Evolutionary conservation across 2,797 vertebrate genomes (phyloP).

Genomic region (Gymnopithys bicolor): DNA sequence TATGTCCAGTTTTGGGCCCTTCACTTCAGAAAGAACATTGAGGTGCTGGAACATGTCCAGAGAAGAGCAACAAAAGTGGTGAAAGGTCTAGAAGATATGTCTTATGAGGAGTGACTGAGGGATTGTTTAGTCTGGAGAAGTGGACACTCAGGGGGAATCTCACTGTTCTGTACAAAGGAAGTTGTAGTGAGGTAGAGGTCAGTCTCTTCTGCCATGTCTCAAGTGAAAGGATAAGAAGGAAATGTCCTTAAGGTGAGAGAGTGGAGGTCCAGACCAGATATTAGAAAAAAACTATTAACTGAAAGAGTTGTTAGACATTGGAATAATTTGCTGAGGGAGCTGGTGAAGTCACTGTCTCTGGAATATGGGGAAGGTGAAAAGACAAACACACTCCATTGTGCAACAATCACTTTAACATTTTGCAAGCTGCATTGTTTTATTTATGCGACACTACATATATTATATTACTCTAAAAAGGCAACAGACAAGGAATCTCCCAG

Average conservation of each 20-base stretch:
- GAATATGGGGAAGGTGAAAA: neutral
- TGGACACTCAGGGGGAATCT: neutral
- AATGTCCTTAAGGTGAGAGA: neutral
- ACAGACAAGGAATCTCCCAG: neutral
- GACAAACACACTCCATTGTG: neutral
- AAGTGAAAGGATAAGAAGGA: neutral
- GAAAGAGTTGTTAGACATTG: neutral
- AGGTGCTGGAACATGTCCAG: rapidly evolving
- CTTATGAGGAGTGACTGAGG: neutral
- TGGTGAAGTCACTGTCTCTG: rapidly evolving
- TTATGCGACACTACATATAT: neutral
- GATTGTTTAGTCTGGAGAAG: neutral
- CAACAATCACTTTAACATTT: neutral
- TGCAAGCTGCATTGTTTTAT: neutral
- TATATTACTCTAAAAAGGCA: neutral
- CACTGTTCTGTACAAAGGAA: neutral
- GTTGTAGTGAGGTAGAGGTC: no score
- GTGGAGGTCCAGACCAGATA: neutral
- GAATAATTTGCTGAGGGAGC: neutral
- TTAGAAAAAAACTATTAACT: neutral
- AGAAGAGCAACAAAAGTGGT: neutral
- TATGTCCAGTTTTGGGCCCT: neutral
- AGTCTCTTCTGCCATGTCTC: neutral
- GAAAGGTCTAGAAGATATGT: neutral
- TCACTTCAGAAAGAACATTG: neutral